Evolutionary conservation across 2,888 invertebrate genomes (phyloP).

Genomic region (Hydropsyche betteni): DNA sequence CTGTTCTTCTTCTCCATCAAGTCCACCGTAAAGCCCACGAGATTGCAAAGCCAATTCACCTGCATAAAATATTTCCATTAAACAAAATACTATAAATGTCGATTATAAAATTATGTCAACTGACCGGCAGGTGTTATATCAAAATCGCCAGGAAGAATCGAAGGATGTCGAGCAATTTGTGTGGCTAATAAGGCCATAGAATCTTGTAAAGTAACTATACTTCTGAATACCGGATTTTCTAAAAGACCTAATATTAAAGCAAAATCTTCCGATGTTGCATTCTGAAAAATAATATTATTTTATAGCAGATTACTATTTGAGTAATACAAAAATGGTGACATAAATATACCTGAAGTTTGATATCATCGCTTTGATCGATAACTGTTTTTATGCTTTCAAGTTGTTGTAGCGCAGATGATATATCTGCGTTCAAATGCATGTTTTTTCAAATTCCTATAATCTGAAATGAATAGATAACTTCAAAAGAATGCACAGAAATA

Average conservation of each 20-base stretch:
- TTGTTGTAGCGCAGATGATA: constrained; percentile 88
- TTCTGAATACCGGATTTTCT: constrained; percentile 90
- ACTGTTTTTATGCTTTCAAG: constrained; percentile 88
- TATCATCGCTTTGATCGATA: constrained; percentile 85
- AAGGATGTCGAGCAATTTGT: constrained; percentile 89
- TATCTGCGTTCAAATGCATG: constrained; percentile 75
- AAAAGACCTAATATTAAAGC: constrained; percentile 83
- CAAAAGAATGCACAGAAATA: too few relatives aligned
- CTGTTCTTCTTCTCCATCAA: constrained; percentile 78
- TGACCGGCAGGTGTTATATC: constrained; percentile 85
- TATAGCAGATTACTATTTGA: neutral
- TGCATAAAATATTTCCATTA: constrained; percentile 49
- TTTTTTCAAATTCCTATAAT: constrained; percentile 11
- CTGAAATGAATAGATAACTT: too few relatives aligned
- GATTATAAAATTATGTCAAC: neutral
- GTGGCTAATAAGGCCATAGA: constrained; percentile 87
- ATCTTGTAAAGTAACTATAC: constrained; percentile 91
- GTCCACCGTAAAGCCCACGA: constrained; percentile 61
- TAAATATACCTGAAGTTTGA: constrained; percentile 74
- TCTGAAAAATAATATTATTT: constrained; percentile 55
- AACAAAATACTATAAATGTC: neutral
- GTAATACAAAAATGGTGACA: neutral
- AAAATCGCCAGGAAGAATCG: constrained; percentile 91
- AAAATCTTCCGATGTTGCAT: constrained; percentile 77
- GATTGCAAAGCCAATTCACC: constrained; percentile 64